phyloP scores from a whole-genome alignment of 1,140 invertebrate species.

The Calephelis nemesis region DNA sequence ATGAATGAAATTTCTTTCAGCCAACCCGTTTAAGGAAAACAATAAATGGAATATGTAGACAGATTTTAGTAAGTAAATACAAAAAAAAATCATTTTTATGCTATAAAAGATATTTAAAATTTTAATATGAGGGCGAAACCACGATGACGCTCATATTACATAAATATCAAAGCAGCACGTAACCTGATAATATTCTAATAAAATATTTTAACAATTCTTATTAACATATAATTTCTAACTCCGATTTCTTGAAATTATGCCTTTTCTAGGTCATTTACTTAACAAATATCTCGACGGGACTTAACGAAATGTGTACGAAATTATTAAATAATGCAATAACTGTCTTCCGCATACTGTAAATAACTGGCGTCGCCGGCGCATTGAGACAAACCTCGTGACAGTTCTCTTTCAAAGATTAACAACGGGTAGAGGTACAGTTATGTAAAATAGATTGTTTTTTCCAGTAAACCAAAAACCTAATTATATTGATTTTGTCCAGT shows the following conservation, averaged over 20 bases:
- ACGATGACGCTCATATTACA: too few relatives aligned
- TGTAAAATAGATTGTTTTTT: background rate
- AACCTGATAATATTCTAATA: background rate
- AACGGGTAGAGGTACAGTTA: background rate
- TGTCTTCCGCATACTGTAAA: conserved; percentile 62
- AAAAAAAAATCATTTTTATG: too few relatives aligned
- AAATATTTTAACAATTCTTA: background rate
- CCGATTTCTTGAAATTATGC: conserved; percentile 1
- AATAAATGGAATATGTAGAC: too few relatives aligned
- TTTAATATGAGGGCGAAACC: too few relatives aligned
- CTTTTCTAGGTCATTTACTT: conserved; percentile 7
- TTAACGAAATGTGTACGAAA: conserved; percentile 25
- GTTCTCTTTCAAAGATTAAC: conserved; percentile 42
- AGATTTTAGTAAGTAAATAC: too few relatives aligned
- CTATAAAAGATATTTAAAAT: too few relatives aligned
- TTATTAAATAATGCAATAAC: conserved; percentile 44
- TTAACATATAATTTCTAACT: conserved; percentile 6
- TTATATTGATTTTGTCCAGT: too few relatives aligned
- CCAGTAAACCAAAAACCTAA: background rate
- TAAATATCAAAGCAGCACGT: too few relatives aligned
- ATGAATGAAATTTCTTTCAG: too few relatives aligned
- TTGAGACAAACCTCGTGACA: conserved; percentile 49
- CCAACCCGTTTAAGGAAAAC: too few relatives aligned
- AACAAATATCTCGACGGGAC: conserved; percentile 1
- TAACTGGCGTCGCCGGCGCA: conserved; percentile 48